Percentiles rank a stretch among this genome's conserved stretches.
Evolutionary conservation across 2,888 invertebrate species (phyloP).

Genomic region (Vanessa cardui): DNA sequence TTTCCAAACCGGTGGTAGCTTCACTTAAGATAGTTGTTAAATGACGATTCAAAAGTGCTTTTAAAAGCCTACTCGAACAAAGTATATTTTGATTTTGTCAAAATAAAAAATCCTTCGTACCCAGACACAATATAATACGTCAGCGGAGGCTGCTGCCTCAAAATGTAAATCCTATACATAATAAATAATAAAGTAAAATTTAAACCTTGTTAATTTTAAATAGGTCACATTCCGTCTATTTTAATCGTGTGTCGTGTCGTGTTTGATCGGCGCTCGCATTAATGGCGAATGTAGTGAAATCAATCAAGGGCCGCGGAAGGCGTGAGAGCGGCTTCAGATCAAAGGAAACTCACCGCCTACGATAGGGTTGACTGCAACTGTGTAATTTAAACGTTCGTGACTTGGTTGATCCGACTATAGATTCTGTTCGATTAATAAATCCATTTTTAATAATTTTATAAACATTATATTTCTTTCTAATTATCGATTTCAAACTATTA

Average conservation of each 20-base stretch:
- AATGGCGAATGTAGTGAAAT: conserved; percentile 50
- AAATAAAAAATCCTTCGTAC: too few species aligned
- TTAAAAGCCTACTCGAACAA: too few species aligned
- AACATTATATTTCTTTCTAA: too few species aligned
- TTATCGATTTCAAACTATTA: too few species aligned
- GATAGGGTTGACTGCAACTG: conserved; percentile 41
- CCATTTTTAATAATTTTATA: background rate
- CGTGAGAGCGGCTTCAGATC: conserved; percentile 50
- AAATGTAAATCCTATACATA: too few species aligned
- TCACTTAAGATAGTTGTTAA: too few species aligned
- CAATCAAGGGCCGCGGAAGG: conserved; percentile 49
- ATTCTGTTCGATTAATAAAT: background rate
- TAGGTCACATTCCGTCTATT: conserved; percentile 19
- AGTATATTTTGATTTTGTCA: too few species aligned
- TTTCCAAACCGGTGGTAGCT: too few species aligned
- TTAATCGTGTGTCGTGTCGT: conserved; percentile 9
- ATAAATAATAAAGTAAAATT: too few species aligned
- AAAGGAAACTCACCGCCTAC: conserved; percentile 46
- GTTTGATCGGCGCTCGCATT: conserved; percentile 36
- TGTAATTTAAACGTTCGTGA: conserved; percentile 2
- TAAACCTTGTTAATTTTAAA: background rate
- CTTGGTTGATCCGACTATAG: background rate
- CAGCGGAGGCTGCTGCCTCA: too few species aligned
- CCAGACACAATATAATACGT: too few species aligned
- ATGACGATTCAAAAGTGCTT: too few species aligned